Evolutionary conservation across 1,140 invertebrate genomes (phyloP), one percentile per base, ranked within the genome.

Genomic region (Oryctes rhinoceros): DNA sequence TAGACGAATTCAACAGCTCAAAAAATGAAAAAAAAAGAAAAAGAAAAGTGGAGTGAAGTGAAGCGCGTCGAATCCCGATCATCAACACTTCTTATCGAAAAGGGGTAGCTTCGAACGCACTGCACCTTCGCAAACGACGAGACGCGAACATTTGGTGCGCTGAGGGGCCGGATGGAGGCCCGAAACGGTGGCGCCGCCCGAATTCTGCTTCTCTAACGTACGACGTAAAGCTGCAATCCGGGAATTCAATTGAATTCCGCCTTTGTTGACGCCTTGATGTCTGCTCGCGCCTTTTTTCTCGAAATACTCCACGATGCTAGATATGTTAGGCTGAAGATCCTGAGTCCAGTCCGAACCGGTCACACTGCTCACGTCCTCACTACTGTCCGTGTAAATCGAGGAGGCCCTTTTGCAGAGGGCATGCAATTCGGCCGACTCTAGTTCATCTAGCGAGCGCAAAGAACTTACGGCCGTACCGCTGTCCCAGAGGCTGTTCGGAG

Each of bases 251-350:
- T 86, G 85, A 59, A 84, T 76, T 20, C 84, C 85, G 13, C 84
- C 84, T 18, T 83, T 74, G 0, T 80, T 83, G 0, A 82, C 84
- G 0, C 84, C 84, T 3, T 84, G 81, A 77, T 86, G 85, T 24
- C 86, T 75, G 39, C 74, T 83, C 1, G 85, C 84, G 7, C 91
- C 90, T 88, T 96, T 95, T 15, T 93, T 89, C 87, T 96, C 95
- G 85, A 96, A 96, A 86, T 96, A 96, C 82, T 96, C 95, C 11
- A 96, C 95, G 80, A 96, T 96, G 84, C 94, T 94, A 59, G 94
- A 93, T 75, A 96, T 96, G 89, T 96, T 91, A 81, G 87, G 86
- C 59, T 91, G 86, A 47, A 85, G 91, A 91, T 37, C 93, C 91
- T 53, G 92, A 79, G 85, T 89, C 92, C 92, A 93, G 86, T 95